phyloP scores from a whole-genome alignment of 64 coral and sea anemone genomes.

The Trachythela sp. region DNA sequence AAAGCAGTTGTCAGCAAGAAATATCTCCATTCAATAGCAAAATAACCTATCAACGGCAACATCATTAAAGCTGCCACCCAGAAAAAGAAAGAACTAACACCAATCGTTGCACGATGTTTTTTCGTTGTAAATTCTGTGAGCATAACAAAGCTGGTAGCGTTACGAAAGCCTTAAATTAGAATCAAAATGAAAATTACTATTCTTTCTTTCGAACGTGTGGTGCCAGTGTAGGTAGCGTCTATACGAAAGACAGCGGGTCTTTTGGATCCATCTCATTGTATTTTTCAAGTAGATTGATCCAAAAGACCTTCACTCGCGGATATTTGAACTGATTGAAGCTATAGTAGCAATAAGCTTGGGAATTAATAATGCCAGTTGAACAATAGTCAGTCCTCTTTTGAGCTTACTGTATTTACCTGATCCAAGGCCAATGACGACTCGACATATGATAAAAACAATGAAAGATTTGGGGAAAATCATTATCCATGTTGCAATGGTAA shows the following conservation, averaged over 20 bases:
- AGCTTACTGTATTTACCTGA: slow-evolving; percentile 15
- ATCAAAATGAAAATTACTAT: too few species aligned
- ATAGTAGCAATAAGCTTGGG: too few species aligned
- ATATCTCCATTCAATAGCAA: background rate
- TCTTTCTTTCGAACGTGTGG: too few species aligned
- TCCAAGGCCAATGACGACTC: background rate
- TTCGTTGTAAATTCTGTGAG: background rate
- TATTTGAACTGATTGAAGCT: too few species aligned
- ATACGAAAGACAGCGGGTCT: too few species aligned
- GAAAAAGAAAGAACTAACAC: background rate
- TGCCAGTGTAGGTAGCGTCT: too few species aligned
- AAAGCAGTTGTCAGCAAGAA: background rate
- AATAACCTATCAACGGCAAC: background rate
- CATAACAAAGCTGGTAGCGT: background rate
- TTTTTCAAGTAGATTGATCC: too few species aligned
- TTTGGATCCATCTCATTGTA: too few species aligned
- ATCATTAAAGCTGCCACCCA: background rate
- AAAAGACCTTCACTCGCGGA: too few species aligned
- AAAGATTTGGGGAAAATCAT: background rate
- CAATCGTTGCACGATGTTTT: background rate
- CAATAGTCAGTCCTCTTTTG: too few species aligned
- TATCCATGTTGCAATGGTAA: background rate
- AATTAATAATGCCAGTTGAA: too few species aligned
- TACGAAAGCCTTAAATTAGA: background rate
- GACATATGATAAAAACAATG: background rate